These are phyloP conservation scores for Cheilosia pagana DNA, from an alignment of 2,888 invertebrate genomes.

Conservation along the genomic window DNA sequence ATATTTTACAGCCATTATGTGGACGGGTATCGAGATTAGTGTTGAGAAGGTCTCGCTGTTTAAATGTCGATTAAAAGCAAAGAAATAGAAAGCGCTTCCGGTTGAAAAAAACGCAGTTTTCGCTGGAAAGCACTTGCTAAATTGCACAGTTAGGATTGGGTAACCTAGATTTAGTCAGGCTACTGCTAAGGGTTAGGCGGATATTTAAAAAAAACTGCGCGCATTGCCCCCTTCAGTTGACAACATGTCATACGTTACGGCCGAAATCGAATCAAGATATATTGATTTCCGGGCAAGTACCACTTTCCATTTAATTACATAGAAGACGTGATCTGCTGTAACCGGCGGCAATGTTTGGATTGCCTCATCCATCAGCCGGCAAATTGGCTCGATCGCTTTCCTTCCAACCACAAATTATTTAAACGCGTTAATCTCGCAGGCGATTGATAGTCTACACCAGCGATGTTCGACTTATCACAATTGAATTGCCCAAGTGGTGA, in stretches of 20 bases:
- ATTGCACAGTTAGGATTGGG: not conserved
- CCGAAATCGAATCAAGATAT: slow-evolving; percentile 12
- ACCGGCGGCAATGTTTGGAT: slow-evolving; percentile 20
- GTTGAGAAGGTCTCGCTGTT: slow-evolving; percentile 1
- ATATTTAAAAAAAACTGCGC: not conserved
- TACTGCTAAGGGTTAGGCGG: too few relatives aligned
- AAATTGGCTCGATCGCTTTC: slow-evolving; percentile 26
- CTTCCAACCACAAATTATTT: slow-evolving; percentile 38
- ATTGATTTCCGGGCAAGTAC: slow-evolving; percentile 11
- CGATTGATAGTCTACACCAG: slow-evolving; percentile 21
- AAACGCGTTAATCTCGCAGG: slow-evolving; percentile 4
- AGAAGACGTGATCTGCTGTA: slow-evolving; percentile 39
- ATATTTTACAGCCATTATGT: slow-evolving; percentile 23
- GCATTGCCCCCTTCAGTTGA: not conserved
- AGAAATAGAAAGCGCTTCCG: slow-evolving; percentile 44
- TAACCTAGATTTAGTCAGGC: not conserved
- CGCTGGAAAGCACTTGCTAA: not conserved
- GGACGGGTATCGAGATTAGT: slow-evolving; percentile 15
- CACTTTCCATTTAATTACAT: slow-evolving; percentile 49
- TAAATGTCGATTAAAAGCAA: slow-evolving; percentile 45
- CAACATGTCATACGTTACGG: slow-evolving; percentile 5
- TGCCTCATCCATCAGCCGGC: slow-evolving; percentile 35
- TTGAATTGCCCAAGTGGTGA: not conserved
- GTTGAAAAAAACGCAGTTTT: not conserved
- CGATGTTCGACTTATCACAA: not conserved